These are phyloP conservation scores for Lasiurus borealis DNA, from an alignment of 2,113 vertebrate species.

Conservation along the genomic window DNA sequence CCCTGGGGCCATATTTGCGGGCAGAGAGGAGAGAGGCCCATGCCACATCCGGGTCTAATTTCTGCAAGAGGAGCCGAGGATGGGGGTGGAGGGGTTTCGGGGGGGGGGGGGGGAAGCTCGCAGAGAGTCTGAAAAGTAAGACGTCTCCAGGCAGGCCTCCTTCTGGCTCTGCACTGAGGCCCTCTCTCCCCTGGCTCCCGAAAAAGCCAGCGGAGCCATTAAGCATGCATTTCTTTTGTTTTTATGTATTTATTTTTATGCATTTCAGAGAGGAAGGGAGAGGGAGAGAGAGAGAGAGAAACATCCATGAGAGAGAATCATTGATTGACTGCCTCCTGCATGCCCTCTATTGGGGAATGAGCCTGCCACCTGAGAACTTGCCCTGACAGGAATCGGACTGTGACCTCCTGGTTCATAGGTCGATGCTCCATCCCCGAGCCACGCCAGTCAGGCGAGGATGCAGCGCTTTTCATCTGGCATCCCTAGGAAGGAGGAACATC, in stretches of 20 bases:
- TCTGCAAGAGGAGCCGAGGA: constrained; percentile 12
- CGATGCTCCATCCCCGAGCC: too few species aligned
- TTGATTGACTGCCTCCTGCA: too few species aligned
- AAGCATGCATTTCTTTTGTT: not conserved
- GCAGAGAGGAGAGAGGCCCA: not conserved
- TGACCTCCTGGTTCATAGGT: too few species aligned
- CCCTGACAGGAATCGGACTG: too few species aligned
- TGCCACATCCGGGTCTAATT: not conserved
- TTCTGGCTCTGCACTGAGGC: not conserved
- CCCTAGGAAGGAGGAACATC: not conserved
- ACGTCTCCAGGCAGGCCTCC: not conserved
- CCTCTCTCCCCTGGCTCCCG: not conserved
- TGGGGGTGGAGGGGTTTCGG: too few species aligned
- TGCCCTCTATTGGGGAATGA: too few species aligned
- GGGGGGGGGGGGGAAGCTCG: not conserved
- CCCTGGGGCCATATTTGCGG: not conserved
- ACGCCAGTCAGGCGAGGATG: too few species aligned
- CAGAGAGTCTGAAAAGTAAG: not conserved
- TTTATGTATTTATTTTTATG: too few species aligned
- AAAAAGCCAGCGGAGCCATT: not conserved
- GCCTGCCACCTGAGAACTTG: too few species aligned
- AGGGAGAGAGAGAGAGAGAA: too few species aligned
- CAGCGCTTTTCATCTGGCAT: not conserved
- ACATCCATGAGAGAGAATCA: too few species aligned
- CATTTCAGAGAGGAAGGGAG: too few species aligned